A percentile compares a stretch with the other conserved stretches of the same genome.
Evolutionary conservation across 2,888 invertebrate species (phyloP).

Genomic region (Stenurella melanura): DNA sequence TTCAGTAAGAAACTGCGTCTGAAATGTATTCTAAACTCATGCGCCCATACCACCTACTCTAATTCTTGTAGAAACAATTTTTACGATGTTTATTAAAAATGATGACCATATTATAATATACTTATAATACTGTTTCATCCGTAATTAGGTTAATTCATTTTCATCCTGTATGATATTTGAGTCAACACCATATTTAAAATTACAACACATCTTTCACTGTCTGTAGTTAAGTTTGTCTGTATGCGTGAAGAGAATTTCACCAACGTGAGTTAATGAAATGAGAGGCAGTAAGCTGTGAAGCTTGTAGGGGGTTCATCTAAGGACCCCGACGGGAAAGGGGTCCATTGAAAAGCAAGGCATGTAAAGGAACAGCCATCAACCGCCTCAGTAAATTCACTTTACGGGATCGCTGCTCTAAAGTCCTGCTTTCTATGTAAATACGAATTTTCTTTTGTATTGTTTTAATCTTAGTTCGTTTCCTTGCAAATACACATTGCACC

Average conservation of each 20-base stretch:
- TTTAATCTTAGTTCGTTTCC: slow-evolving; percentile 66
- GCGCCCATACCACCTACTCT: too few relatives aligned
- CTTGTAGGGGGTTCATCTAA: slow-evolving; percentile 33
- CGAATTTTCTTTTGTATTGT: slow-evolving; percentile 69
- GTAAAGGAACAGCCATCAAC: slow-evolving; percentile 67
- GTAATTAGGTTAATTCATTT: too few relatives aligned
- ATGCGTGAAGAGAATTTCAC: slow-evolving; percentile 33
- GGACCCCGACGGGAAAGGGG: slow-evolving; percentile 30
- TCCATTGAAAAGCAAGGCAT: slow-evolving; percentile 66
- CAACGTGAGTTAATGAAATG: slow-evolving; percentile 57
- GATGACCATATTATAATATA: too few relatives aligned
- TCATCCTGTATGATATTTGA: too few relatives aligned
- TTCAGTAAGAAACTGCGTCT: too few relatives aligned
- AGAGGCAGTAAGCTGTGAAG: slow-evolving; percentile 50
- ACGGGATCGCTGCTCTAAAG: slow-evolving; percentile 66
- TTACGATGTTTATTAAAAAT: too few relatives aligned
- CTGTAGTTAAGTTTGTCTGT: slow-evolving; percentile 31
- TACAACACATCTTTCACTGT: slow-evolving; percentile 44
- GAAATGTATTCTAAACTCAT: too few relatives aligned
- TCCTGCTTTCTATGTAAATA: slow-evolving; percentile 69
- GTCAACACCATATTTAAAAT: too few relatives aligned
- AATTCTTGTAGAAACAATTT: too few relatives aligned
- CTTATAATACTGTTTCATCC: too few relatives aligned
- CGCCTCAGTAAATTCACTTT: slow-evolving; percentile 69
- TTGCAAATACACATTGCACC: slow-evolving; percentile 40